Evolutionary conservation across 2,888 invertebrate species (phyloP).

Genomic region (Drosophila longiperda): DNA sequence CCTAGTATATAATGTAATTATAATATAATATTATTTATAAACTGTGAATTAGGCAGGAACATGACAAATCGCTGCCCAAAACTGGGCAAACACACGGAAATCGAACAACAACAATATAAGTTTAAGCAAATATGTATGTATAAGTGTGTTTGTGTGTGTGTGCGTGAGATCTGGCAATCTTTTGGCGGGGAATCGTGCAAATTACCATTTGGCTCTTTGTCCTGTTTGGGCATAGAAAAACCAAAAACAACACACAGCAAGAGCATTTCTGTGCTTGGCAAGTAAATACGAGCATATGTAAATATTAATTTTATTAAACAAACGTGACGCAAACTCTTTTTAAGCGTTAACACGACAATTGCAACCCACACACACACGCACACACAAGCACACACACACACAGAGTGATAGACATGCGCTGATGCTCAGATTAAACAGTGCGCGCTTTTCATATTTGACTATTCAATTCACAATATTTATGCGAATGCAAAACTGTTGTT

Average conservation of each 20-base stretch:
- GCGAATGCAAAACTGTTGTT: too few relatives aligned
- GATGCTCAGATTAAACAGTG: too few relatives aligned
- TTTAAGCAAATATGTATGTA: not conserved
- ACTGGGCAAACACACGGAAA: conserved; percentile 17
- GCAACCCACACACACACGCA: conserved; percentile 36
- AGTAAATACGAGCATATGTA: conserved; percentile 76
- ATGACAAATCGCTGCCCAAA: conserved; percentile 14
- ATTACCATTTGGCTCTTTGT: conserved; percentile 71
- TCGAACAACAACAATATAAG: not conserved
- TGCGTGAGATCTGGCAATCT: conserved; percentile 30
- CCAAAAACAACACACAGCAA: conserved; percentile 4
- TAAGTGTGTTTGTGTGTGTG: conserved; percentile 14
- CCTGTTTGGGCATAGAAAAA: conserved; percentile 61
- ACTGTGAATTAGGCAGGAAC: conserved; percentile 10
- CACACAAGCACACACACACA: too few relatives aligned
- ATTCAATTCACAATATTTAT: too few relatives aligned
- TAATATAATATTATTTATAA: not conserved
- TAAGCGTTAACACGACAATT: conserved; percentile 59
- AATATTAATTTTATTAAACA: conserved; percentile 79
- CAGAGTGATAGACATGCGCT: too few relatives aligned
- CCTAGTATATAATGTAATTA: not conserved
- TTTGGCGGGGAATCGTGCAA: conserved; percentile 63
- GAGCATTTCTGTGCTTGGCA: conserved; percentile 40
- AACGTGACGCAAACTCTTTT: conserved; percentile 67
- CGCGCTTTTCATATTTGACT: too few relatives aligned